These are phyloP conservation scores for Gobius niger DNA, from an alignment of 2,113 vertebrate species.

Conservation along the genomic window DNA sequence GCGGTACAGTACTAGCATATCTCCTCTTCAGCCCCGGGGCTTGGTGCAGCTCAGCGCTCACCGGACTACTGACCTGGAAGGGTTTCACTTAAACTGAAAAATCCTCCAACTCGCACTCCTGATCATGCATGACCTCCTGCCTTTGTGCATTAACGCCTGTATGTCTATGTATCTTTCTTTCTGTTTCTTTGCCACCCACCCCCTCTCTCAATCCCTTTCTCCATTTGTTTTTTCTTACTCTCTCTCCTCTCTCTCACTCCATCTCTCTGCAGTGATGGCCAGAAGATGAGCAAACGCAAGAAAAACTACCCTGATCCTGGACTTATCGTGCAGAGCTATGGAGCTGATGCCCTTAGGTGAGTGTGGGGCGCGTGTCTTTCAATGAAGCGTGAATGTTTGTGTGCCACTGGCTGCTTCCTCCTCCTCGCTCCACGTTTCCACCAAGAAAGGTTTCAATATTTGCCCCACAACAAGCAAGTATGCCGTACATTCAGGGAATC, in stretches of 20 bases:
- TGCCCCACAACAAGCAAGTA: slow-evolving; percentile 25
- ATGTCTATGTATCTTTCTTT: slow-evolving; percentile 20
- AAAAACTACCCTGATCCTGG: slow-evolving; percentile 97
- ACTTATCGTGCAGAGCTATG: slow-evolving; percentile 85
- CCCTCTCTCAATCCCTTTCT: no score
- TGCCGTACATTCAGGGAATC: neutral
- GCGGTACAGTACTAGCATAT: slow-evolving; percentile 14
- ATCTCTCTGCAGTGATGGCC: slow-evolving; percentile 85
- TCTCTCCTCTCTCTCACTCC: slow-evolving; percentile 20
- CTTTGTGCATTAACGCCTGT: slow-evolving; percentile 53
- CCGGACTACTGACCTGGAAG: slow-evolving; percentile 71
- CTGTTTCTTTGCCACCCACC: no score
- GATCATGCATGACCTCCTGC: slow-evolving; percentile 37
- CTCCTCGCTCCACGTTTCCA: slow-evolving; percentile 34
- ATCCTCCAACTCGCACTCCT: slow-evolving; percentile 53
- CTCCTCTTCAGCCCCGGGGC: slow-evolving; percentile 50
- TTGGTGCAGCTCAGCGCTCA: slow-evolving; percentile 43
- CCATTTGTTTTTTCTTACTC: no score
- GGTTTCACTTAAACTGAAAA: slow-evolving; percentile 60
- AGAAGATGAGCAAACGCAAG: slow-evolving; percentile 99
- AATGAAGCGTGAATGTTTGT: slow-evolving; percentile 31
- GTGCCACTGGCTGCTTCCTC: slow-evolving; percentile 25
- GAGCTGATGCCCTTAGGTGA: slow-evolving; percentile 95
- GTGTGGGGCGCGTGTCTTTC: slow-evolving; percentile 35
- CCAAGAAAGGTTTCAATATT: slow-evolving; percentile 27